Conservation (phyloP, 2,888 invertebrate genomes). For the Gymnocheta viridis region DNA sequence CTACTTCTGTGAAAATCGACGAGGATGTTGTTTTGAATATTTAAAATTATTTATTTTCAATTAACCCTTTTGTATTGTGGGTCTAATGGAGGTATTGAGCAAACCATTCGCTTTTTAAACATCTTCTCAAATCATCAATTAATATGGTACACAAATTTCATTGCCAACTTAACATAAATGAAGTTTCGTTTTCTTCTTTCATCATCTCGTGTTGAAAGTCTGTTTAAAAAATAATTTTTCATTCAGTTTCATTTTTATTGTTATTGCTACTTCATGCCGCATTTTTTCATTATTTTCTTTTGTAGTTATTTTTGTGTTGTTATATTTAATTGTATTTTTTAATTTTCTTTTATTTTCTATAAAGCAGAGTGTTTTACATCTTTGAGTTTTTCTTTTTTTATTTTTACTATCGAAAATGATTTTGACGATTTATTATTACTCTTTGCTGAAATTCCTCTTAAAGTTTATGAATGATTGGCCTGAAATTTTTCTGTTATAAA, state of each 20-base stretch:
- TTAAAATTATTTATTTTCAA: no score
- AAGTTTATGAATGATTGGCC: neutral
- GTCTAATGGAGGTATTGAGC: no score
- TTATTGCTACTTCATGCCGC: slow-evolving; percentile 48
- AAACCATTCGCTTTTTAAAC: no score
- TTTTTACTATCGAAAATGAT: neutral
- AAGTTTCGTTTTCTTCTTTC: slow-evolving; percentile 12
- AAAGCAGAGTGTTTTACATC: neutral
- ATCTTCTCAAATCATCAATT: no score
- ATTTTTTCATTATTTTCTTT: slow-evolving; percentile 20
- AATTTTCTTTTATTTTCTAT: neutral
- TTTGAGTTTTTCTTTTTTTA: neutral
- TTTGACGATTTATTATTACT: slow-evolving; percentile 18
- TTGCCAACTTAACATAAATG: neutral
- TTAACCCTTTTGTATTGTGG: no score
- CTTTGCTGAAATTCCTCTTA: slow-evolving; percentile 24
- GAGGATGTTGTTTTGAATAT: no score
- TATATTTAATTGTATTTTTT: slow-evolving; percentile 7
- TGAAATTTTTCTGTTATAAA: neutral
- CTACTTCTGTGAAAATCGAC: no score
- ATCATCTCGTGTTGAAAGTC: slow-evolving; percentile 44
- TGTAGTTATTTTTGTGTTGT: neutral
- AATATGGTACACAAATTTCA: neutral
- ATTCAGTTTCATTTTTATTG: slow-evolving; percentile 49
- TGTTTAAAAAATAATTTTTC: slow-evolving; percentile 13